Conservation (phyloP, 2,113 vertebrate species). For the Aptenodytes patagonicus region DNA sequence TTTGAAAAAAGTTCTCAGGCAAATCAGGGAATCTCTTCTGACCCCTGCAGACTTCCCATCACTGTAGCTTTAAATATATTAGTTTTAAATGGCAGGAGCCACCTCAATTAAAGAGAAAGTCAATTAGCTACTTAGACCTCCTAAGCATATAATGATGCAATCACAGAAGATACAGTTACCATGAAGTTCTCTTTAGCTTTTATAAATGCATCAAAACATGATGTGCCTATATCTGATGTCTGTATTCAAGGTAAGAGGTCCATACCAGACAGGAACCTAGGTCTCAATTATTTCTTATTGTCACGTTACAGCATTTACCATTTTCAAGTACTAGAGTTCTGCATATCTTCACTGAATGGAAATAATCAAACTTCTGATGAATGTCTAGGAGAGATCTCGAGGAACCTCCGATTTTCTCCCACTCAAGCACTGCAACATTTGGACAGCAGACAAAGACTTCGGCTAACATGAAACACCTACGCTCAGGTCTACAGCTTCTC, state of each 20-base stretch:
- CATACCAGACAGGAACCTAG: background rate
- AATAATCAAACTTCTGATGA: background rate
- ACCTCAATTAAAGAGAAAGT: background rate
- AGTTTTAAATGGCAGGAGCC: background rate
- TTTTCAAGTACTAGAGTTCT: background rate
- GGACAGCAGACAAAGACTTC: background rate
- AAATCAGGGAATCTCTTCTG: background rate
- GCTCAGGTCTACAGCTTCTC: background rate
- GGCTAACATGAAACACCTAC: background rate
- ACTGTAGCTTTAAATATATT: background rate
- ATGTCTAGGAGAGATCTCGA: background rate
- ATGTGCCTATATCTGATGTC: background rate
- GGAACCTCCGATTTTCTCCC: background rate
- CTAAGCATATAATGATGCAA: background rate
- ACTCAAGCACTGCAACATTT: background rate
- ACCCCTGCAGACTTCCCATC: background rate
- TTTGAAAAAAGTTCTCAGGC: background rate
- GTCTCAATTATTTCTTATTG: background rate
- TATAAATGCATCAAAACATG: background rate
- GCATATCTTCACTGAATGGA: background rate
- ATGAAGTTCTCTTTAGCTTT: background rate
- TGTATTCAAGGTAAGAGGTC: background rate
- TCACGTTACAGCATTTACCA: background rate
- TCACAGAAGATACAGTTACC: background rate
- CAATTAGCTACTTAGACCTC: background rate